Percentiles rank a stretch among this genome's conserved stretches.
These are phyloP conservation scores for Hermaeophaga mercurialis DNA, from an alignment of 2,888 invertebrate species.

Conservation along the genomic window DNA sequence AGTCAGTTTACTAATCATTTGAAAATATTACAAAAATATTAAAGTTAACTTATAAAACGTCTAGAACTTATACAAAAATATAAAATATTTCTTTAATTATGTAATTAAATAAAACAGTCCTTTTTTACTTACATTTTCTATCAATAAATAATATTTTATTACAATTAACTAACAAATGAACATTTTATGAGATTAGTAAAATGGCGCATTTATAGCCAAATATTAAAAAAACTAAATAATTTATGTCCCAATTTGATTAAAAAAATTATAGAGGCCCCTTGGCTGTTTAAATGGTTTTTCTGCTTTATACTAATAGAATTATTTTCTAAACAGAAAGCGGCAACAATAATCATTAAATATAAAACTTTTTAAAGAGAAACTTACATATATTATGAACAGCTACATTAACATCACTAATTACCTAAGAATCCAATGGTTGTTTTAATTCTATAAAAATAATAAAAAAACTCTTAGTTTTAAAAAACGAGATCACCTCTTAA, in stretches of 20 bases:
- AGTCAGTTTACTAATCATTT: neutral
- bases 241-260: too few species aligned
- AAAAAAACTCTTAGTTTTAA: constrained; percentile 49
- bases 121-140: neutral
- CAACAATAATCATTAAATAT: constrained; percentile 34
- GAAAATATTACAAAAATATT: neutral
- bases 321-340: constrained; percentile 32
- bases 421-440: constrained; percentile 39
- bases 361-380: constrained; percentile 32
- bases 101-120: neutral
- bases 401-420: constrained; percentile 36
- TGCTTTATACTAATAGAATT: constrained; percentile 15
- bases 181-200: neutral
- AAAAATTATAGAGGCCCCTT: constrained; percentile 1
- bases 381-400: constrained; percentile 33
- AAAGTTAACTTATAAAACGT: neutral
- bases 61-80: neutral
- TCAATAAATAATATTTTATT: neutral
- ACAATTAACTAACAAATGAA: neutral
- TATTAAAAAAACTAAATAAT: neutral
- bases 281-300: neutral
- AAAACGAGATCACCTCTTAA: constrained; percentile 57
- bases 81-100: neutral
- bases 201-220: neutral
- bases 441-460: constrained; percentile 45